Conservation (phyloP, 1,140 invertebrate genomes). For the Monochamus saltuarius region DNA sequence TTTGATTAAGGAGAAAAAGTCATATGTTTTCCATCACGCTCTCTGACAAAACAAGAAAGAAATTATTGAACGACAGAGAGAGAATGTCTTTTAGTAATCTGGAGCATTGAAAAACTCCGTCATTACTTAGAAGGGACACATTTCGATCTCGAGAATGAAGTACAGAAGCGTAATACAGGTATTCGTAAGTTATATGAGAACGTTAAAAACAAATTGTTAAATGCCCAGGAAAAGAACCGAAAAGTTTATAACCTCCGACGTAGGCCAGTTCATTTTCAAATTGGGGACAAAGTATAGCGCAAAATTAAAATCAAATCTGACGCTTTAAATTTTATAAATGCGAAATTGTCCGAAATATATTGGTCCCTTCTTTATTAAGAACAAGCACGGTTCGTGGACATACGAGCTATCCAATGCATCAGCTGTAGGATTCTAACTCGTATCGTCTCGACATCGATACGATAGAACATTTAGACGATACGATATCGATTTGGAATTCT, state of each 20-base stretch:
- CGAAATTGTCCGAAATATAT: constrained; percentile 21
- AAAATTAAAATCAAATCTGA: constrained; percentile 18
- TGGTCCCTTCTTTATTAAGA: constrained; percentile 19
- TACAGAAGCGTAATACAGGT: constrained; percentile 40
- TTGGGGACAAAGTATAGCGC: constrained; percentile 1
- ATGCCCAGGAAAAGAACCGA: background rate
- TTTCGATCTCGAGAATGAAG: constrained; percentile 45
- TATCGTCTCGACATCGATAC: too few relatives aligned
- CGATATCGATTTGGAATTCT: too few relatives aligned
- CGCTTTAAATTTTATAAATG: constrained; percentile 15
- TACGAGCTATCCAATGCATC: constrained; percentile 8
- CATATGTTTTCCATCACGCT: constrained; percentile 37
- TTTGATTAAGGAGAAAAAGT: constrained; percentile 18
- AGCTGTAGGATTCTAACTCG: too few relatives aligned
- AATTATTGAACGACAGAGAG: constrained; percentile 48
- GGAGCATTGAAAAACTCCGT: constrained; percentile 35
- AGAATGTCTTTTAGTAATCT: constrained; percentile 49
- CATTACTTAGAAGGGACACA: constrained; percentile 22
- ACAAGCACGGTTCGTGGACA: constrained; percentile 10
- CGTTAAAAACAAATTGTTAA: background rate
- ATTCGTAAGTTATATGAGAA: background rate
- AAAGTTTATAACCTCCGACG: background rate
- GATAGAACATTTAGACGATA: too few relatives aligned
- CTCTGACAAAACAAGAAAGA: constrained; percentile 41
- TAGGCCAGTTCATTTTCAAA: background rate